phyloP scores from a whole-genome alignment of 2,797 vertebrate species.

The Aulostomus chinensis region DNA sequence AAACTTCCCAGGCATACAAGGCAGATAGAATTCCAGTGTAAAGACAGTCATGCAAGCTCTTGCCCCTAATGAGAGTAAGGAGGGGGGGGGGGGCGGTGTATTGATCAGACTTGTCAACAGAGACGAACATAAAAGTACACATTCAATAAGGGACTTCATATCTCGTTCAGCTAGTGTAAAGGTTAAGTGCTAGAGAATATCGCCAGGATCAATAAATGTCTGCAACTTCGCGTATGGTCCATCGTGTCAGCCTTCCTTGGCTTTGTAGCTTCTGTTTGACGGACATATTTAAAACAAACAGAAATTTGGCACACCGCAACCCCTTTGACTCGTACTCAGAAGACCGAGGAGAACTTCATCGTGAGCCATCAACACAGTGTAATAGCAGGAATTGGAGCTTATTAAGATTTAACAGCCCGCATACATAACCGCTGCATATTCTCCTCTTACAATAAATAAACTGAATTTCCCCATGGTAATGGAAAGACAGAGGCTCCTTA shows the following conservation, averaged over 20 bases:
- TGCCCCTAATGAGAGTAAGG: constrained; percentile 81
- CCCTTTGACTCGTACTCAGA: too few relatives aligned
- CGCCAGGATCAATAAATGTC: constrained; percentile 81
- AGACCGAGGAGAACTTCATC: constrained; percentile 29
- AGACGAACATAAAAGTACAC: constrained; percentile 86
- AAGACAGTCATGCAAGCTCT: constrained; percentile 53
- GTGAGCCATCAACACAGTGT: constrained; percentile 43
- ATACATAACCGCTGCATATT: constrained; percentile 57
- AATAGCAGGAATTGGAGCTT: constrained; percentile 63
- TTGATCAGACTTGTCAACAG: constrained; percentile 82
- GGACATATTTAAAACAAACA: constrained; percentile 58
- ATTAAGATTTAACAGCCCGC: constrained; percentile 79
- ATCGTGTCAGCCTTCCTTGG: constrained; percentile 26
- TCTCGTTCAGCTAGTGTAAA: constrained; percentile 83
- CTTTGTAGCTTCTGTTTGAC: constrained; percentile 43
- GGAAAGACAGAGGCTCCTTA: constrained; percentile 77
- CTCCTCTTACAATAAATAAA: constrained; percentile 80
- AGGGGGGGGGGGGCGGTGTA: constrained; percentile 54
- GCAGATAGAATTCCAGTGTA: constrained; percentile 52
- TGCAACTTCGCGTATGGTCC: constrained; percentile 80
- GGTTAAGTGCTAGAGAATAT: constrained; percentile 87
- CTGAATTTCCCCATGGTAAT: constrained; percentile 75
- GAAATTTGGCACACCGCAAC: too few relatives aligned
- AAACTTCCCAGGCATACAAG: not conserved
- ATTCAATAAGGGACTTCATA: constrained; percentile 87